Evolutionary conservation across 2,888 invertebrate genomes (phyloP), one percentile per base, ranked within the genome.

Genomic region (Diachrysia chrysitis): DNA sequence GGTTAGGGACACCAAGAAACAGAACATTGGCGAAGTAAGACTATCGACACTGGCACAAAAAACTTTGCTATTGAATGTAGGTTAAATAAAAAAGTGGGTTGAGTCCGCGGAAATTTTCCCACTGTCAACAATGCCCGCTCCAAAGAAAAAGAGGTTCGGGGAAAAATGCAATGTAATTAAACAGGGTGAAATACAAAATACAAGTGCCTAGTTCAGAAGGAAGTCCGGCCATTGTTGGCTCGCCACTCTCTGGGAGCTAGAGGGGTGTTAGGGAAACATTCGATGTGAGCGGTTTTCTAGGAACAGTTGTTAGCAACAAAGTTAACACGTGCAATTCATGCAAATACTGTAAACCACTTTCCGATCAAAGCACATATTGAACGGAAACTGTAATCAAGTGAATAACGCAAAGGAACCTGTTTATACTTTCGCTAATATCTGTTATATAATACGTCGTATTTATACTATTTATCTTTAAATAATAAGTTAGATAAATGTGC

Each of bases 131-230:
- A 66, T 66, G 35, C 37, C 29, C 16, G 61, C 19, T 75, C 42
- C 51, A 61, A 70, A 75, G 75, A 63, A 75, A 75, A 23, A 46
- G 69, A 65, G 63, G 54, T 70, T 66, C 46, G 54, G 9, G 63
- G 60, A 73, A 73, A 73, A 70, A 69, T 69, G 63, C 54, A 69
- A 69, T 60, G 62, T 73, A 75, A 66, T 75, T 63, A 71, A 66
- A 61, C 37, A 51, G 37, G 37, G 19, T 9, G 55, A 61, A 57
- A 74, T 60, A 62, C 32, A 63, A 70, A 74, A 70, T 53, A 69
- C 57, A 54, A 73, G 59, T 53, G n/a, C n/a, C n/a, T n/a, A 42
- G 14, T 66, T 66, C 66, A 63, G 23, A 60, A 63, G 35, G 63
- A 69, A 59, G 58, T 70, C 53, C 25, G 64, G 56, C 62, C 46